A percentile compares a stretch with the other conserved stretches of the same genome.
Conservation (phyloP, 1,140 invertebrate genomes). For the Sarcophaga peregrina region DNA sequence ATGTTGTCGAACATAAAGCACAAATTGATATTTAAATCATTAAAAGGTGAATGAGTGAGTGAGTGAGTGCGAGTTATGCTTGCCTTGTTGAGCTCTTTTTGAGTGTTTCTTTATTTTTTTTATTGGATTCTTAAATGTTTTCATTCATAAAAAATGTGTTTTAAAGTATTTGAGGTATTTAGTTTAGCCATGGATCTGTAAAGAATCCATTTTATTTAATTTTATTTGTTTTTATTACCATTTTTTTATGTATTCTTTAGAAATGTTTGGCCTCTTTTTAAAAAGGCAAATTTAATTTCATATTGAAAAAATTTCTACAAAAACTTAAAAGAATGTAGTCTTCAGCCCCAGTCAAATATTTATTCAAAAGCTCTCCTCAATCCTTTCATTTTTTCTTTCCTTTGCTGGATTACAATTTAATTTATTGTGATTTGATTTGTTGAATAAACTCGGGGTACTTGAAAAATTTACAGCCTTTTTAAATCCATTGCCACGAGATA, state of each 20-base stretch:
- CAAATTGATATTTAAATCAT: conserved; percentile 24
- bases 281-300: neutral
- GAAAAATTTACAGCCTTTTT: no score
- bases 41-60: neutral
- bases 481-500: no score
- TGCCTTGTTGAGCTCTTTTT: neutral
- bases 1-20: neutral
- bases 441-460: no score
- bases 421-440: no score
- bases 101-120: neutral
- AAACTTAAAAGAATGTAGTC: neutral
- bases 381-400: no score
- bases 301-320: neutral
- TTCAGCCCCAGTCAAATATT: neutral
- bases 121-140: neutral
- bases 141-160: neutral
- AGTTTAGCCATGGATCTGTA: neutral
- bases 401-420: no score
- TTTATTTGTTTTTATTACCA: neutral
- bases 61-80: neutral
- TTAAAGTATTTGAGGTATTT: neutral
- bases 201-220: conserved; percentile 5
- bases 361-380: no score
- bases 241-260: neutral
- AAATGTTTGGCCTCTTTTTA: neutral